Conservation (phyloP, 2,888 invertebrate species). For the Trachelus iudaicus region DNA sequence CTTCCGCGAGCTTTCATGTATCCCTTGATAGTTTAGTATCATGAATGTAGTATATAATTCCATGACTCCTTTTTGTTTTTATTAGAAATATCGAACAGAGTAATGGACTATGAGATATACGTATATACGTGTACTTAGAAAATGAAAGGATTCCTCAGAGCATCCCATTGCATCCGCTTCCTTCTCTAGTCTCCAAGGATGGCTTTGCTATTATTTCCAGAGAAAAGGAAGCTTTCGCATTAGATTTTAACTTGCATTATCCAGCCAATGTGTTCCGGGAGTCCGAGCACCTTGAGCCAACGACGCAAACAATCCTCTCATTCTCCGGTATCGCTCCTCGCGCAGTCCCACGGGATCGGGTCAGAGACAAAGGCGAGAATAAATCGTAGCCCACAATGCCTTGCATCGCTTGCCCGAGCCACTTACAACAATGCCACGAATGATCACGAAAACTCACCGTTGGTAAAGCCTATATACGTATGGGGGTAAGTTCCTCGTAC, state of each 20-base stretch:
- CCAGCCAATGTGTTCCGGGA: conserved; percentile 22
- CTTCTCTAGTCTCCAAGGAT: not conserved
- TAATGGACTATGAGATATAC: not conserved
- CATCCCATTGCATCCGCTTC: not conserved
- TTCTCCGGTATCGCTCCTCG: conserved; percentile 36
- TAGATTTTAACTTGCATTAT: conserved; percentile 3
- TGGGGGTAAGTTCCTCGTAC: not conserved
- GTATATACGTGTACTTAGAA: not conserved
- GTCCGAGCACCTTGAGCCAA: conserved; percentile 34
- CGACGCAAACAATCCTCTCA: conserved; percentile 41
- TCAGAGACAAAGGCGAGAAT: conserved; percentile 46
- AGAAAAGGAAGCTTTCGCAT: not conserved
- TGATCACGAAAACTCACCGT: conserved; percentile 24
- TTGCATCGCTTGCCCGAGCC: conserved; percentile 24
- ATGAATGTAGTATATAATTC: not conserved
- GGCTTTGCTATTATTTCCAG: not conserved
- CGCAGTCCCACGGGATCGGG: conserved; percentile 38
- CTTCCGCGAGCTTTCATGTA: not conserved
- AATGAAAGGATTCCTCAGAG: not conserved
- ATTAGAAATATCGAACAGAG: not conserved
- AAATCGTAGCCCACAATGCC: conserved; percentile 38
- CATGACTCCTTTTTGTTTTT: not conserved
- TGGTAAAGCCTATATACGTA: not conserved
- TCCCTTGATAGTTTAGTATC: not conserved
- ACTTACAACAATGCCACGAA: conserved; percentile 31